These are phyloP conservation scores for Cerceris rybyensis DNA, from an alignment of 2,888 invertebrate species.

Conservation along the genomic window DNA sequence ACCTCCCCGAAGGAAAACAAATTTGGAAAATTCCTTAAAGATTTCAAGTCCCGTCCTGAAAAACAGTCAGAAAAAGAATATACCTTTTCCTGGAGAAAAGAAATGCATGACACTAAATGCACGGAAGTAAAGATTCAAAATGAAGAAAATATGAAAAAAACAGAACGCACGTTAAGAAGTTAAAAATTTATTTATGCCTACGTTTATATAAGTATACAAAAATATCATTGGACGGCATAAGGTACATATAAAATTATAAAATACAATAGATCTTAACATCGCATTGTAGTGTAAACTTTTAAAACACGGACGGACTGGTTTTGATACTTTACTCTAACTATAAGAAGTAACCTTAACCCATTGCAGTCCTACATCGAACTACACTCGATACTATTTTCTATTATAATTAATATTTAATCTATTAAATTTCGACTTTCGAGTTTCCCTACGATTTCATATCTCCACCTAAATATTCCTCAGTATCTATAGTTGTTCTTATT, in stretches of 20 bases:
- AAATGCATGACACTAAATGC: too few species aligned
- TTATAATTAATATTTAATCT: too few species aligned
- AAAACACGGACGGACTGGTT: conserved; percentile 65
- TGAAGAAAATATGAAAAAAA: conserved; percentile 1
- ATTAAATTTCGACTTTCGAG: too few species aligned
- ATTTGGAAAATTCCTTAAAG: too few species aligned
- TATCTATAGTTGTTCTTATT: too few species aligned
- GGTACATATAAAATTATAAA: conserved; percentile 52
- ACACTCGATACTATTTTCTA: too few species aligned
- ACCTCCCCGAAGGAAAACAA: too few species aligned
- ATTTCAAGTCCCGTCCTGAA: too few species aligned
- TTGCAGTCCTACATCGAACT: neutral
- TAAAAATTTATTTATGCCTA: conserved; percentile 48
- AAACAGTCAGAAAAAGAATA: too few species aligned
- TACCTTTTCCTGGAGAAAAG: too few species aligned
- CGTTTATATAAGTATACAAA: conserved; percentile 46
- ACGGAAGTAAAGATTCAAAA: conserved; percentile 50
- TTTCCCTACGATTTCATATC: too few species aligned
- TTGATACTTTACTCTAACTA: conserved; percentile 14
- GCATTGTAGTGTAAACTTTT: conserved; percentile 31
- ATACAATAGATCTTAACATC: conserved; percentile 42
- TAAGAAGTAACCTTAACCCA: conserved; percentile 1
- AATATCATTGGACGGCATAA: conserved; percentile 55
- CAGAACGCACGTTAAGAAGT: conserved; percentile 6
- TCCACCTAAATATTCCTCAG: too few species aligned